These are phyloP conservation scores for Monomorium pharaonis DNA, from an alignment of 1,140 invertebrate species.

Conservation along the genomic window DNA sequence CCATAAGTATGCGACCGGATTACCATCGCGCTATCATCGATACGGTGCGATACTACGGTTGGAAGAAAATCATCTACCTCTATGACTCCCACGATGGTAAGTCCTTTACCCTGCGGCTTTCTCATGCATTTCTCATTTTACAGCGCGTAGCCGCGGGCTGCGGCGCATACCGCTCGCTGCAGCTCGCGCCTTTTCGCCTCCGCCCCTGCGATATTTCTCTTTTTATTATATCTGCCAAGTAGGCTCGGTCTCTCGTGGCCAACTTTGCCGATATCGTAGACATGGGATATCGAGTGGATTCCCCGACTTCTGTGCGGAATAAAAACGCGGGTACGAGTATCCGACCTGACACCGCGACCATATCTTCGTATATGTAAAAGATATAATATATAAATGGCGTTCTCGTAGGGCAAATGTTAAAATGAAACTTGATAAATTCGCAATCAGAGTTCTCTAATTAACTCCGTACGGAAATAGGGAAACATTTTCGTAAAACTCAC, in stretches of 20 bases:
- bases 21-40: constrained; percentile 97
- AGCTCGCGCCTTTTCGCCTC: constrained; percentile 12
- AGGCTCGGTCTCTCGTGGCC: constrained; percentile 70
- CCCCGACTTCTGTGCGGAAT: constrained; percentile 6
- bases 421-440: background rate
- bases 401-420: background rate
- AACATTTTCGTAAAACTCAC: background rate
- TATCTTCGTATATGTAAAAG: background rate
- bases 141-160: constrained; percentile 47
- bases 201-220: constrained; percentile 63
- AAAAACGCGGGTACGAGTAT: constrained; percentile 11
- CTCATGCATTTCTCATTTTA: constrained; percentile 81
- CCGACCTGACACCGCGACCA: background rate
- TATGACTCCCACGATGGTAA: constrained; percentile 98
- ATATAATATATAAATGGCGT: background rate
- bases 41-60: constrained; percentile 95
- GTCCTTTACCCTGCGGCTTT: constrained; percentile 79
- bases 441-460: background rate
- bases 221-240: constrained; percentile 63
- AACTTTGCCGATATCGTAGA: constrained; percentile 61
- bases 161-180: background rate
- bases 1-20: constrained; percentile 97
- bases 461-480: background rate
- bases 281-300: constrained; percentile 40
- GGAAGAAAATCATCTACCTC: constrained; percentile 97